Percentiles rank a stretch among this genome's conserved stretches.
These are phyloP conservation scores for Drosophila nebulosa DNA, from an alignment of 1,140 invertebrate genomes.

Conservation along the genomic window DNA sequence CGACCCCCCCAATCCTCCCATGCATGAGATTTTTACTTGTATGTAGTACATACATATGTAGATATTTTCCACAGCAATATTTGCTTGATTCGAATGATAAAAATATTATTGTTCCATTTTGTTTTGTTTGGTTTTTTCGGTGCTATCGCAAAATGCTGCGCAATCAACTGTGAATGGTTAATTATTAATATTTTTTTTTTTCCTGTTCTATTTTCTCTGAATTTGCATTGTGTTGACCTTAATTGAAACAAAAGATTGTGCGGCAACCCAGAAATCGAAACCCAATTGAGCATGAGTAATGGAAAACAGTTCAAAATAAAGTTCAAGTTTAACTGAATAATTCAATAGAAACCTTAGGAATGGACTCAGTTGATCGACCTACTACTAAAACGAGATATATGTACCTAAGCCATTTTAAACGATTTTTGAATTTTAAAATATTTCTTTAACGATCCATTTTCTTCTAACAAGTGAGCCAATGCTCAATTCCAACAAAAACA, in stretches of 20 bases:
- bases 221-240: neutral
- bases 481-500: no score
- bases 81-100: neutral
- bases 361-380: no score
- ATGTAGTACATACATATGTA: neutral
- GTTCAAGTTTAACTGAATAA: neutral
- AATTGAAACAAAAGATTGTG: neutral
- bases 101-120: neutral
- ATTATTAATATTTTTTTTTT: neutral
- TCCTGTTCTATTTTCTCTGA: neutral
- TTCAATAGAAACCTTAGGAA: neutral
- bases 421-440: no score
- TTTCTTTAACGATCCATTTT: no score
- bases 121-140: neutral
- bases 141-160: neutral
- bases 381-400: no score
- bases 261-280: neutral
- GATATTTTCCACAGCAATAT: neutral
- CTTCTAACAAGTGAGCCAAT: neutral
- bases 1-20: neutral
- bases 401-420: no score
- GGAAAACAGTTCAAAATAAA: neutral
- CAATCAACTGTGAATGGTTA: neutral
- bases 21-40: neutral
- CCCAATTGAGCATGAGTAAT: neutral